Evolutionary conservation across 64 coral and sea anemone species (phyloP).

Genomic region (Pachyseris speciosa): DNA sequence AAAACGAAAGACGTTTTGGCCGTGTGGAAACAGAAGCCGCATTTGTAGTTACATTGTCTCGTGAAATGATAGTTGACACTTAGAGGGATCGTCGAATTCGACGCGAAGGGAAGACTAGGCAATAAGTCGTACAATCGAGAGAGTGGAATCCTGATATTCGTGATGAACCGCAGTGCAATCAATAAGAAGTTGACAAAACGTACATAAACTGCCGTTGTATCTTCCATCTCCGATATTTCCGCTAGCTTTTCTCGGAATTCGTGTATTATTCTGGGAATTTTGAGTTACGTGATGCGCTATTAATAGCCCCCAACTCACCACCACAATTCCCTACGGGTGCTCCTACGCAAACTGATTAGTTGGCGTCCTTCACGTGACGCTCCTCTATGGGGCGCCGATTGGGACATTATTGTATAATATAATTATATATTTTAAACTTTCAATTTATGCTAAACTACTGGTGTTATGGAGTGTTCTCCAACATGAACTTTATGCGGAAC

Average conservation of each 20-base stretch:
- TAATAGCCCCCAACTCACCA: background rate
- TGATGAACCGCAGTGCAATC: background rate
- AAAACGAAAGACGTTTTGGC: conserved; percentile 89
- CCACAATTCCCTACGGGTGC: too few species aligned
- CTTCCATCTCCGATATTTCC: background rate
- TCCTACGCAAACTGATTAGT: too few species aligned
- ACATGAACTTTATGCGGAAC: too few species aligned
- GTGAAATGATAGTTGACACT: conserved; percentile 95
- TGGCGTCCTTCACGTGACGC: too few species aligned
- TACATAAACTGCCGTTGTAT: background rate
- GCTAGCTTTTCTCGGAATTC: background rate
- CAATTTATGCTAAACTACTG: too few species aligned
- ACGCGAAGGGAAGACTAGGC: background rate
- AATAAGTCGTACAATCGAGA: background rate
- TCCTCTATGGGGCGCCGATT: too few species aligned
- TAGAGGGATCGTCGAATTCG: conserved; percentile 5
- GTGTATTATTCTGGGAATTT: background rate
- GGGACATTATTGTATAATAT: too few species aligned
- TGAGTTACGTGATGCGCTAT: background rate
- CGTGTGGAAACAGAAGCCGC: conserved; percentile 93
- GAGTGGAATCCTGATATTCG: background rate
- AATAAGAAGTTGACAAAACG: background rate
- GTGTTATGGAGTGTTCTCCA: too few species aligned
- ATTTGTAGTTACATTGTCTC: conserved; percentile 88
- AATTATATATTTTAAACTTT: too few species aligned